Evolutionary conservation across 2,797 vertebrate genomes (phyloP).

Genomic region (Cottoperca gobio): DNA sequence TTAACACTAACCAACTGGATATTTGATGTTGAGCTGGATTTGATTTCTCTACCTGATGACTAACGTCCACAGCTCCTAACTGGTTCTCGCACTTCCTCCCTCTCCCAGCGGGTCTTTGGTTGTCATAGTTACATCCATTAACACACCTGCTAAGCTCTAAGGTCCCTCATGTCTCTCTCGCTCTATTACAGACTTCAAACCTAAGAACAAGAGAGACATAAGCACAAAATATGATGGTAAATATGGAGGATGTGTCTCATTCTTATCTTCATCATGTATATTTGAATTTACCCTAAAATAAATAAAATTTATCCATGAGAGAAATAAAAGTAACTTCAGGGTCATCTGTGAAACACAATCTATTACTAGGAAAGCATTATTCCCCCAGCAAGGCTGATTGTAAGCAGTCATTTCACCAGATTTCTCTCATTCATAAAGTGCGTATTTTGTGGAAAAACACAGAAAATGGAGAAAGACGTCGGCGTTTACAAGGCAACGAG

Average conservation of each 20-base stretch:
- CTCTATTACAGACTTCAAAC: constrained; percentile 11
- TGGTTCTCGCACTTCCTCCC: constrained; percentile 57
- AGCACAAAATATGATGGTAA: not conserved
- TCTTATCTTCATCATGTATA: not conserved
- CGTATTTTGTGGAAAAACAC: too few species aligned
- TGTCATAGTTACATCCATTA: constrained; percentile 81
- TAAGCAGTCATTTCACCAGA: not conserved
- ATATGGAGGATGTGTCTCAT: not conserved
- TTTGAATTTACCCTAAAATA: not conserved
- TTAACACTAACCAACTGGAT: not conserved
- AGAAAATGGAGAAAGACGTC: too few species aligned
- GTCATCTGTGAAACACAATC: not conserved
- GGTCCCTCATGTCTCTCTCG: constrained; percentile 48
- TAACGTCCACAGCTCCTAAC: constrained; percentile 44
- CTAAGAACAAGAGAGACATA: constrained; percentile 17
- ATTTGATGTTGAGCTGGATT: not conserved
- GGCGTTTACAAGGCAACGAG: too few species aligned
- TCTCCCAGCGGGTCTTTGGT: constrained; percentile 71
- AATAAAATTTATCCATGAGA: not conserved
- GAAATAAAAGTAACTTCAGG: not conserved
- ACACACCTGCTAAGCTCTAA: constrained; percentile 80
- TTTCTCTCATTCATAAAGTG: too few species aligned
- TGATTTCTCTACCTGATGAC: constrained; percentile 47
- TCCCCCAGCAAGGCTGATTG: not conserved
- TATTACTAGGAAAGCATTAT: not conserved